Conservation (phyloP, 2,888 invertebrate species). For the Sarcophaga variegata region DNA sequence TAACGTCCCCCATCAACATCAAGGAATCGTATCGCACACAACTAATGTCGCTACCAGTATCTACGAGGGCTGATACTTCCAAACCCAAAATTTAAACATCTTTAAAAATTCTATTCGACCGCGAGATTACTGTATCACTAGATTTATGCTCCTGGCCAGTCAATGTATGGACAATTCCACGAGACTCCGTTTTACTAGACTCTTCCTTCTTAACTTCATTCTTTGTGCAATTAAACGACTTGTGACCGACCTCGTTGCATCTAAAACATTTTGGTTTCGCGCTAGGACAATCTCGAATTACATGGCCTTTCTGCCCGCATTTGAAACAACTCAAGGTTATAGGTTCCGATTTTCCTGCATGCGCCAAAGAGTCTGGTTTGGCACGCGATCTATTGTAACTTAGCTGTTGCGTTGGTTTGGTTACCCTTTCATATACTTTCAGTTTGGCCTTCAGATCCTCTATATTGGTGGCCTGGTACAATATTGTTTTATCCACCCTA, state of each 20-base stretch:
- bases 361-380: neutral
- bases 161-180: no score
- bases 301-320: constrained; percentile 18
- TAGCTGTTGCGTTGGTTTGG: constrained; percentile 8
- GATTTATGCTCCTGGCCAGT: no score
- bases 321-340: constrained; percentile 3
- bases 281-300: neutral
- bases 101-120: neutral
- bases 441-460: constrained; percentile 39
- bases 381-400: neutral
- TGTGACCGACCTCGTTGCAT: constrained; percentile 20
- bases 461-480: constrained; percentile 41
- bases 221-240: constrained; percentile 33
- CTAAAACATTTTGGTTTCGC: constrained; percentile 21
- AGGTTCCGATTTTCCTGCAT: neutral
- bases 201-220: neutral
- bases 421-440: constrained; percentile 49
- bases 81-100: neutral
- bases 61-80: neutral
- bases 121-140: neutral
- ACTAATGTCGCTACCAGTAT: constrained; percentile 17
- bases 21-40: neutral
- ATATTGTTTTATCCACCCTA: constrained; percentile 25
- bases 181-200: no score
- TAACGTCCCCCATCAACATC: neutral